A percentile compares a stretch with the other conserved stretches of the same genome.
Conservation (phyloP, 2,113 vertebrate species). For the Lota lota region DNA sequence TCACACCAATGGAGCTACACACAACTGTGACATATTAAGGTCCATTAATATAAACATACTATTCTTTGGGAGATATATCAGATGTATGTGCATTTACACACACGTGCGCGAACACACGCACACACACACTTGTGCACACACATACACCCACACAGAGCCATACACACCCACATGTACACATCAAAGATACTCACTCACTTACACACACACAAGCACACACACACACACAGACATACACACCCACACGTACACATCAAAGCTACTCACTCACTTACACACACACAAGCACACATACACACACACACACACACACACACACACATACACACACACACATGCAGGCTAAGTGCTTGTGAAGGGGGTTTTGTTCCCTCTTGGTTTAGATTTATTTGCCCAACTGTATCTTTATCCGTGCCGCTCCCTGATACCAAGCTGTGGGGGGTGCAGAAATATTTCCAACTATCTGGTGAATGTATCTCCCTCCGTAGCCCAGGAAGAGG, state of each 20-base stretch:
- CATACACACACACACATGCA: constrained; percentile 22
- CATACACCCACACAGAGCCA: constrained; percentile 1
- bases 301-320: constrained; percentile 12
- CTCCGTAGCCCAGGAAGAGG: constrained; percentile 50
- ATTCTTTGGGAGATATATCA: not conserved
- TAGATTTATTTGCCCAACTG: constrained; percentile 70
- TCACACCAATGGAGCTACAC: constrained; percentile 13
- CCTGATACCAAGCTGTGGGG: constrained; percentile 65
- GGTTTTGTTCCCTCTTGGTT: constrained; percentile 60
- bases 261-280: too few species aligned
- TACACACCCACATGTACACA: constrained; percentile 20
- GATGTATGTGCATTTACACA: constrained; percentile 25
- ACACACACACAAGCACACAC: constrained; percentile 13
- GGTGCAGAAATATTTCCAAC: constrained; percentile 68
- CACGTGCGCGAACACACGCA: not conserved
- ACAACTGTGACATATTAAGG: too few species aligned
- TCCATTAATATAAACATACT: too few species aligned
- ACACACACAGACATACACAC: not conserved
- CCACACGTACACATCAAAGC: too few species aligned
- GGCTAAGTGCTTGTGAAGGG: constrained; percentile 52
- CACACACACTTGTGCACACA: constrained; percentile 4
- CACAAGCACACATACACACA: constrained; percentile 5
- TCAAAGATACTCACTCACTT: constrained; percentile 13
- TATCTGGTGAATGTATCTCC: constrained; percentile 71
- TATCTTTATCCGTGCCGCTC: constrained; percentile 70